Evolutionary conservation across 2,888 invertebrate genomes (phyloP).

Genomic region (Melangyna quadrimaculata): DNA sequence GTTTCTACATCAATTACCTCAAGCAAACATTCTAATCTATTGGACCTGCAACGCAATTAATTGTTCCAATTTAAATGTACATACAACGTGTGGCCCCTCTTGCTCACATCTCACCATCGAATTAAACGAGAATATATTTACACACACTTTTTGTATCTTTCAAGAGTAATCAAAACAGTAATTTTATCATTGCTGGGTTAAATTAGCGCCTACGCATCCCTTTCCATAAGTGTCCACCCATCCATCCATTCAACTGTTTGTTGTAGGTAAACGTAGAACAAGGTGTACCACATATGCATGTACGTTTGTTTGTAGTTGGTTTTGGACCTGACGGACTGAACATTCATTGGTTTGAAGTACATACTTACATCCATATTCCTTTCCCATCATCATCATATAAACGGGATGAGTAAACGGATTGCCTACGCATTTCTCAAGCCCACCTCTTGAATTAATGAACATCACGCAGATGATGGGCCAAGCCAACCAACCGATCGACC

Average conservation of each 20-base stretch:
- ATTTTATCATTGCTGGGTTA: slow-evolving; percentile 51
- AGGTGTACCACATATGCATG: slow-evolving; percentile 18
- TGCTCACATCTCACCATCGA: background rate
- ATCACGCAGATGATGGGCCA: background rate
- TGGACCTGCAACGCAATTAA: slow-evolving; percentile 46
- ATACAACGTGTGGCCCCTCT: background rate
- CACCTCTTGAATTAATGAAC: slow-evolving; percentile 62
- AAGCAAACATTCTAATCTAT: slow-evolving; percentile 47
- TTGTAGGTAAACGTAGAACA: background rate
- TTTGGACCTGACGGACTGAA: background rate
- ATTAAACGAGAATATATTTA: background rate
- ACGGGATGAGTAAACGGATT: slow-evolving; percentile 4
- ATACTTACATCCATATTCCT: background rate
- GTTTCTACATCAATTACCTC: slow-evolving; percentile 36
- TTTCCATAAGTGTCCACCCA: background rate
- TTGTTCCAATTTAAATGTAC: slow-evolving; percentile 41
- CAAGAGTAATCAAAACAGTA: slow-evolving; percentile 55
- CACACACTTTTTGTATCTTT: slow-evolving; percentile 17
- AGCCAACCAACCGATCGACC: background rate
- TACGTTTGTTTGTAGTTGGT: background rate
- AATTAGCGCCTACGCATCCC: slow-evolving; percentile 53
- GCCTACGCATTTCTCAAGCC: slow-evolving; percentile 60
- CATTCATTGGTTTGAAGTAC: slow-evolving; percentile 5
- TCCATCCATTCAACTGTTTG: background rate
- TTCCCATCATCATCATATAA: slow-evolving; percentile 6